Base-by-base conservation (phyloP, 2,888 invertebrate genomes). In the Caenorhabditis japonica region DNA sequence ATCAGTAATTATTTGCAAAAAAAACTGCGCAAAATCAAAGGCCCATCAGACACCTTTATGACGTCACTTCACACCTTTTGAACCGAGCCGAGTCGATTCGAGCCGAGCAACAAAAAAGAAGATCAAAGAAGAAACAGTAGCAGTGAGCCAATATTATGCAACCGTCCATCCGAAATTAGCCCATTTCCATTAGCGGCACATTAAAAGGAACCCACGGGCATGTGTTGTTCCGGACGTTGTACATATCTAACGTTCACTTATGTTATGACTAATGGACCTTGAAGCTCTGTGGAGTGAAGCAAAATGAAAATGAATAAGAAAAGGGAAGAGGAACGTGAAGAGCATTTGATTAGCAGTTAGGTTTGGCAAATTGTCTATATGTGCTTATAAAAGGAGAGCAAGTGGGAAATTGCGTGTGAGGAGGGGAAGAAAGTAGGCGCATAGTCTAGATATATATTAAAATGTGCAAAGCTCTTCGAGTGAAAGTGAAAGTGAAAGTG, bases 261-360 rank as follows among this genome's bases (percentile, higher is more conserved):
- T 43, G 17, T 27, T 58, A 5, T 44, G 58, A 39, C 55, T 56
- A 56, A 56, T 56, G 44, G 56, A 56, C 56, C 56, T 27, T n/a
- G 21, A 51, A 36, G 3, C 13, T 10, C 4, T 43, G 13, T 43
- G 43, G 30, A 46, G 39, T 46, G 62, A 46, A 39, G 34, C 27
- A 60, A 34, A 60, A 38, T 25, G 61, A 59, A 34, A 60, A 38
- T 25, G 61, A 59, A 43, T 43, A 15, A 12, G 17, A n/a, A 30
- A 34, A 13, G 19, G 44, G 17, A 19, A 23, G 13, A 33, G 52
- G 38, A 23, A 41, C 25, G 47, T 30, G 44, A 52, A 60, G 53
- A 43, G 60, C 56, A 27, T 51, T 66, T 66, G 66, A 66, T 66
- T 66, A 68, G 39, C 59, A 59, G 52, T 46, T 59, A 51, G 53